Evolutionary conservation across 2,797 vertebrate genomes (phyloP), one percentile per base, ranked within the genome.

Genomic region (Microctenopoma steveboyesi): DNA sequence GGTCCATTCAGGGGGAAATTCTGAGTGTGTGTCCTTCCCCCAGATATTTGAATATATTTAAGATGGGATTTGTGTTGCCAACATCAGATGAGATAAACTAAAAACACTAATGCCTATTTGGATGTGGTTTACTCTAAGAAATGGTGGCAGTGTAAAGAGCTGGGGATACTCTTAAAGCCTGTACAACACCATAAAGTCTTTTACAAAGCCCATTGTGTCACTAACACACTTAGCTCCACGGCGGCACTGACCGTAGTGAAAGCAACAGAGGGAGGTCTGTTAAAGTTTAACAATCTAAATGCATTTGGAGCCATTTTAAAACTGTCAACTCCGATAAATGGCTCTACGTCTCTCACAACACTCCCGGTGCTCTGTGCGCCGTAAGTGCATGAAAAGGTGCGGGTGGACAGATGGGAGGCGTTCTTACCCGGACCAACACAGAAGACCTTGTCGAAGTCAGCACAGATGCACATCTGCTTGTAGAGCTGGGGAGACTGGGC

Each of bases 391-490:
- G 49, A 30, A n/a, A 46, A 25, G 4, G 40, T 22, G 39, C 13
- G 46, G 33, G 37, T 15, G 30, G 61, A 53, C 60, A 52, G 55
- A 48, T 18, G 53, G 65, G 56, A 51, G 64, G 57, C 15, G 2
- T 13, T 64, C 83, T 81, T 94, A 99, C 98, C 98, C 92, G 98
- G 98, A 73, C 98, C 98, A 35, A 99, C 92, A 37, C 98, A 99
- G 93, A 99, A 99, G 83, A 99, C 98, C 90, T 99, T 99, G 84
- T 99, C 97, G 91, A 99, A 99, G 87, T 99, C 98, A 72, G 96
- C 98, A 79, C 97, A 98, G 89, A 99, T 99, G 79, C 97, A 99
- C 97, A 99, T 99, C 91, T 99, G 98, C 93, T 99, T 99, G 92
- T 99, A 99, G 48, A 99, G 95, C 86, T 99, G 98, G 13, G 98